phyloP scores from a whole-genome alignment of 2,113 vertebrate genomes.

The Siphamia tubifer region DNA sequence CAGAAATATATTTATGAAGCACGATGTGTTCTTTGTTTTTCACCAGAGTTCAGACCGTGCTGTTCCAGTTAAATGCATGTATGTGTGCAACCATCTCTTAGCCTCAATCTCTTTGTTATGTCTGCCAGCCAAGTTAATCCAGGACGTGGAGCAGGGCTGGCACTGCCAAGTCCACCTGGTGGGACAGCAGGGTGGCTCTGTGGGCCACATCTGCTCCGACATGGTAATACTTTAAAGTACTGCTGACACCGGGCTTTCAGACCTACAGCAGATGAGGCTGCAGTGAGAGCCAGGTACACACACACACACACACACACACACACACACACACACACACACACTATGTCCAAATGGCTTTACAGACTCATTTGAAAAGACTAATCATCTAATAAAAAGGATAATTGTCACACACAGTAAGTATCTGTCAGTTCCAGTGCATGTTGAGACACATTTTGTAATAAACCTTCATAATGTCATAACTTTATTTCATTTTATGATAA shows the following conservation, averaged over 20 bases:
- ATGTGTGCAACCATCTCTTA: neutral
- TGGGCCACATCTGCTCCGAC: slow-evolving; percentile 26
- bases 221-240: slow-evolving; percentile 11
- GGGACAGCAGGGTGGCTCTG: slow-evolving; percentile 25
- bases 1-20: neutral
- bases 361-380: neutral
- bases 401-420: neutral
- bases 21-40: neutral
- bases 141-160: neutral
- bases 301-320: no score
- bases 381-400: neutral
- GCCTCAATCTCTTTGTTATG: slow-evolving; percentile 7
- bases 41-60: neutral
- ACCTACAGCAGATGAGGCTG: neutral
- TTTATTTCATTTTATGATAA: no score
- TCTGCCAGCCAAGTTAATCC: slow-evolving; percentile 34
- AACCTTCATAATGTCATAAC: no score
- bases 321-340: no score
- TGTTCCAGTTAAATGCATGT: neutral
- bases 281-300: neutral
- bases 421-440: no score
- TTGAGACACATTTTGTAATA: no score
- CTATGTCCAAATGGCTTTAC: neutral
- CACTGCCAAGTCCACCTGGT: slow-evolving; percentile 33
- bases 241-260: slow-evolving; percentile 21